Percentiles rank a stretch among this genome's conserved stretches.
Evolutionary conservation across 2,888 invertebrate species (phyloP).

Genomic region (Trichacis sp.): DNA sequence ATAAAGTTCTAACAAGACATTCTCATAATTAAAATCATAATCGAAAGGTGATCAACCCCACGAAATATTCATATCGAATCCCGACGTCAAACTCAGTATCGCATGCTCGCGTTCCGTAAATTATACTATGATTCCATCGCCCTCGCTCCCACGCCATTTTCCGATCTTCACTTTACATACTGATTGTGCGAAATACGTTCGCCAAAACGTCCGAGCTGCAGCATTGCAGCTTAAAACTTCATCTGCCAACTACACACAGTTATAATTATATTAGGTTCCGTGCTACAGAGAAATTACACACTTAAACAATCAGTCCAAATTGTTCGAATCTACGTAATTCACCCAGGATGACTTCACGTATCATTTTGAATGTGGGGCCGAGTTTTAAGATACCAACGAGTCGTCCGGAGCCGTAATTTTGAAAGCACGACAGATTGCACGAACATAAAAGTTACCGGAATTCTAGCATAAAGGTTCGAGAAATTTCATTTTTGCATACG

Average conservation of each 20-base stretch:
- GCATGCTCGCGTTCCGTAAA: slow-evolving; percentile 42
- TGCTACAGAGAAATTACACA: slow-evolving; percentile 28
- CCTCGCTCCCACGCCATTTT: slow-evolving; percentile 42
- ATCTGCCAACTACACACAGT: slow-evolving; percentile 25
- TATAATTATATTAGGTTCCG: slow-evolving; percentile 35
- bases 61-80: slow-evolving; percentile 19
- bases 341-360: too few species aligned
- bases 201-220: slow-evolving; percentile 37
- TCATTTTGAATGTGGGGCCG: too few species aligned
- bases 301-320: slow-evolving; percentile 30
- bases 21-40: slow-evolving; percentile 8
- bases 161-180: slow-evolving; percentile 49
- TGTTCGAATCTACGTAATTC: slow-evolving; percentile 20
- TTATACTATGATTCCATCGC: slow-evolving; percentile 49
- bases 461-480: too few species aligned
- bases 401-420: too few species aligned
- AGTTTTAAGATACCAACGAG: too few species aligned
- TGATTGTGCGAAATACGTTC: slow-evolving; percentile 51
- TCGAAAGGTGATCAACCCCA: slow-evolving; percentile 18
- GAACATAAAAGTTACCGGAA: too few species aligned
- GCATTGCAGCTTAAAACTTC: slow-evolving; percentile 23
- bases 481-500: too few species aligned
- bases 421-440: too few species aligned
- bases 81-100: slow-evolving; percentile 19
- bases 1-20: too few species aligned